These are phyloP conservation scores for Lasiurus cinereus DNA, from an alignment of 2,113 vertebrate species.

Conservation along the genomic window DNA sequence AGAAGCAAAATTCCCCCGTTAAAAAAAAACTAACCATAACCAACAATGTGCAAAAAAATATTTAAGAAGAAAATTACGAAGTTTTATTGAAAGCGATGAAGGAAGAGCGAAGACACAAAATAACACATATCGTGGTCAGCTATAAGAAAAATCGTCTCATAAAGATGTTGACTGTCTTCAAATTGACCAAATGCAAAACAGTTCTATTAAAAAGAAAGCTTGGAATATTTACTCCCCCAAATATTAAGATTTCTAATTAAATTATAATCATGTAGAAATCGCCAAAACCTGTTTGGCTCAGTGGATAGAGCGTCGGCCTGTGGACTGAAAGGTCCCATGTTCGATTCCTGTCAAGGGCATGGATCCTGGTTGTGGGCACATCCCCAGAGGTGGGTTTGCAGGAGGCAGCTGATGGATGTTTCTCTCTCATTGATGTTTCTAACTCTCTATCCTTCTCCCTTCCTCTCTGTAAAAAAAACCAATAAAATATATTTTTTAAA, in stretches of 20 bases:
- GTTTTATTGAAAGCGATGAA: neutral
- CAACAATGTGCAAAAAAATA: neutral
- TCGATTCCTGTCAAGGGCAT: no score
- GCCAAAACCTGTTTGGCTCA: no score
- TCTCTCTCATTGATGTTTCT: no score
- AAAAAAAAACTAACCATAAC: neutral
- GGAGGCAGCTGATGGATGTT: no score
- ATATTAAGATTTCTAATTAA: neutral
- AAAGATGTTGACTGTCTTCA: neutral
- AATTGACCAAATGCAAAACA: neutral
- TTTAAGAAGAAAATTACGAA: neutral
- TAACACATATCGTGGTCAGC: fast-evolving
- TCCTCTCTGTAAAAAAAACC: no score
- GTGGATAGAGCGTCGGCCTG: no score
- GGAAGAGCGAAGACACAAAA: neutral
- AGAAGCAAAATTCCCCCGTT: neutral
- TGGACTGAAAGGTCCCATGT: no score
- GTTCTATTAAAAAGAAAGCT: neutral
- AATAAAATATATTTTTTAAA: no score
- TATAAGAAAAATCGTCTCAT: neutral
- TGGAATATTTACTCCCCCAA: neutral
- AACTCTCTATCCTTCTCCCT: no score
- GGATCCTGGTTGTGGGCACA: no score
- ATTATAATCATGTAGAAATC: neutral
- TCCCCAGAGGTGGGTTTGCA: no score